These are phyloP conservation scores for Notechis scutatus DNA, from an alignment of 2,113 vertebrate genomes.

Conservation along the genomic window DNA sequence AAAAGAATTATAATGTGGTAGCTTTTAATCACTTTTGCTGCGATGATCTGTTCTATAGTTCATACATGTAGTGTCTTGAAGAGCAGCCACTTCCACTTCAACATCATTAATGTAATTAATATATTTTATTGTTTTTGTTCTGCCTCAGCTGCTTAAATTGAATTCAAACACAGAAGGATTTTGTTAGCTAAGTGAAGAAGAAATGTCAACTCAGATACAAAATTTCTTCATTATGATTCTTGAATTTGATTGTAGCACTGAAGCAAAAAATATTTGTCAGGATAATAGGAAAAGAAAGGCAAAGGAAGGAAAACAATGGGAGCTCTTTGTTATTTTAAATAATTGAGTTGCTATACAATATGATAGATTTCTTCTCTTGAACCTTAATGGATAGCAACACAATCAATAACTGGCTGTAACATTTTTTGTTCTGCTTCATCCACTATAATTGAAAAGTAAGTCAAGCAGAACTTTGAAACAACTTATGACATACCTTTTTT, in stretches of 20 bases:
- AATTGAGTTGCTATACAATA: conserved; percentile 83
- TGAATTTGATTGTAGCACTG: conserved; percentile 55
- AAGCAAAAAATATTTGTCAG: conserved; percentile 55
- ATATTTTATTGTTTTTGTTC: conserved; percentile 75
- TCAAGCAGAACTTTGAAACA: conserved; percentile 83
- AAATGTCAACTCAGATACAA: conserved; percentile 51
- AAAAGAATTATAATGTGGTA: conserved; percentile 38
- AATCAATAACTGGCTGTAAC: conserved; percentile 89
- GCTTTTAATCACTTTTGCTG: conserved; percentile 52
- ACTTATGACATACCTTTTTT: conserved; percentile 63
- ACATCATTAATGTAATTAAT: conserved; percentile 78
- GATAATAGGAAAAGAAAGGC: conserved; percentile 56
- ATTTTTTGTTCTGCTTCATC: conserved; percentile 85
- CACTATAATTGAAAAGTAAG: conserved; percentile 92
- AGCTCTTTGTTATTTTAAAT: conserved; percentile 82
- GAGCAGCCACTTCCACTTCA: conserved; percentile 68
- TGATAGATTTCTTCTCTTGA: conserved; percentile 82
- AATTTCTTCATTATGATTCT: conserved; percentile 62
- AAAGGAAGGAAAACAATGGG: conserved; percentile 70
- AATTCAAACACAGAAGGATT: conserved; percentile 58
- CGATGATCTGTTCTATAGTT: conserved; percentile 51
- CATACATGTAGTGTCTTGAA: conserved; percentile 54
- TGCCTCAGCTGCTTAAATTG: conserved; percentile 64
- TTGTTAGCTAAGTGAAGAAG: conserved; percentile 57
- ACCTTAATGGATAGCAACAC: conserved; percentile 83